These are phyloP conservation scores for Cotesia congregata DNA, from an alignment of 2,888 invertebrate species.

Conservation along the genomic window DNA sequence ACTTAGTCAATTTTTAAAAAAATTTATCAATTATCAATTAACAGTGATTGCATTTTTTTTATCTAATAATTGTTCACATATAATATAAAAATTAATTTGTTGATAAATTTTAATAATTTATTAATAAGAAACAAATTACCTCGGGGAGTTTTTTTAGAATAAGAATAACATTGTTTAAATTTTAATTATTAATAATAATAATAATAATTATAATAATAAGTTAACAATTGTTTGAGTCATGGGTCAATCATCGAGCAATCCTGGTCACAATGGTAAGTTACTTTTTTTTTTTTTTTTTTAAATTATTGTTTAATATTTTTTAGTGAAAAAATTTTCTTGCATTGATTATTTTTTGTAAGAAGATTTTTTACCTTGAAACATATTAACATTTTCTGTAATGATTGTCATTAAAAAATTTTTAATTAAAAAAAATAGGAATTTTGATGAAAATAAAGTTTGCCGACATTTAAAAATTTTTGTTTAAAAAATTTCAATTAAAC, in stretches of 20 bases:
- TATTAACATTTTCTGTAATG: not conserved
- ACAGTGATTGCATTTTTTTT: not conserved
- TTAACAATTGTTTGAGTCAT: slow-evolving; percentile 52
- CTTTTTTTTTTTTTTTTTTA: slow-evolving; percentile 9
- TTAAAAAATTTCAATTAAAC: too few species aligned
- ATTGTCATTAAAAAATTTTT: too few species aligned
- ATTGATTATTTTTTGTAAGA: too few species aligned
- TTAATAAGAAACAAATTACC: slow-evolving; percentile 14
- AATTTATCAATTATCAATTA: not conserved
- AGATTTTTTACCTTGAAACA: not conserved
- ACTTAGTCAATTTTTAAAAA: not conserved
- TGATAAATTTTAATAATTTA: not conserved
- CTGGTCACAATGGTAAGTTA: slow-evolving; percentile 68
- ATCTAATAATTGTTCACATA: not conserved
- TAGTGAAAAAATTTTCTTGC: too few species aligned
- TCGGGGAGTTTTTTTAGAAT: slow-evolving; percentile 28
- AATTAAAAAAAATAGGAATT: too few species aligned
- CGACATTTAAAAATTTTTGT: too few species aligned
- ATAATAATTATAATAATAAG: too few species aligned
- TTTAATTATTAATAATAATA: too few species aligned
- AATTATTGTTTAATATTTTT: not conserved
- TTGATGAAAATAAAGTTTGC: too few species aligned
- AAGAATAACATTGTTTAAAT: too few species aligned
- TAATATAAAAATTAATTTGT: not conserved
- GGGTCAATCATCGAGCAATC: slow-evolving; percentile 68